phyloP scores from a whole-genome alignment of 2,797 vertebrate species.

The Cheracebus regulus region DNA sequence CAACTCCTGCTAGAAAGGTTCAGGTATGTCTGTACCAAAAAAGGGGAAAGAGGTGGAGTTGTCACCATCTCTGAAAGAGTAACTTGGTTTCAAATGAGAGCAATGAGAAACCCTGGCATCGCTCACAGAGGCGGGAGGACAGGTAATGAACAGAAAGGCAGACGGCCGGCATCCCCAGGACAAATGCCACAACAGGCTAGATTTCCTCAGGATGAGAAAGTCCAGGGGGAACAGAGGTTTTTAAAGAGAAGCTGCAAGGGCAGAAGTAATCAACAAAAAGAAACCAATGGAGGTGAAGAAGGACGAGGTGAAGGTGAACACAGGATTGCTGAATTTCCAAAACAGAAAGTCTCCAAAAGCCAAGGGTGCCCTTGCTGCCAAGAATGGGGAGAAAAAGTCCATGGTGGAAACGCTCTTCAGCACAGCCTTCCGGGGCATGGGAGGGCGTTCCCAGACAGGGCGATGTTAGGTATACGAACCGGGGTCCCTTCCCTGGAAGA shows the following conservation, averaged over 20 bases:
- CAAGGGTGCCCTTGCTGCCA: fast-evolving
- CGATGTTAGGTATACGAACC: fast-evolving
- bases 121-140: background rate
- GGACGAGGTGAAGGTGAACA: fast-evolving
- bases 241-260: background rate
- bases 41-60: too few relatives aligned
- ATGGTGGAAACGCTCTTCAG: fast-evolving
- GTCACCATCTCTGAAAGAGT: background rate
- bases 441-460: fast-evolving
- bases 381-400: background rate
- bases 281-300: background rate
- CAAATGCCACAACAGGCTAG: fast-evolving
- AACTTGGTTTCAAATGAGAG: fast-evolving
- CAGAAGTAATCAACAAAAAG: fast-evolving
- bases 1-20: background rate
- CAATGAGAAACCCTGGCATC: fast-evolving
- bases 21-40: fast-evolving
- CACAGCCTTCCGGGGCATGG: fast-evolving
- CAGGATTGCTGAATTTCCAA: fast-evolving
- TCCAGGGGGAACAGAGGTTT: fast-evolving
- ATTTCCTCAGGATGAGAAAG: fast-evolving
- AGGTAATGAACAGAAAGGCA: background rate
- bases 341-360: background rate
- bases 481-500: background rate
- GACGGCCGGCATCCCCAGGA: fast-evolving